A percentile compares a stretch with the other conserved stretches of the same genome.
Conservation (phyloP, 2,113 vertebrate genomes). For the Ahaetulla prasina region DNA sequence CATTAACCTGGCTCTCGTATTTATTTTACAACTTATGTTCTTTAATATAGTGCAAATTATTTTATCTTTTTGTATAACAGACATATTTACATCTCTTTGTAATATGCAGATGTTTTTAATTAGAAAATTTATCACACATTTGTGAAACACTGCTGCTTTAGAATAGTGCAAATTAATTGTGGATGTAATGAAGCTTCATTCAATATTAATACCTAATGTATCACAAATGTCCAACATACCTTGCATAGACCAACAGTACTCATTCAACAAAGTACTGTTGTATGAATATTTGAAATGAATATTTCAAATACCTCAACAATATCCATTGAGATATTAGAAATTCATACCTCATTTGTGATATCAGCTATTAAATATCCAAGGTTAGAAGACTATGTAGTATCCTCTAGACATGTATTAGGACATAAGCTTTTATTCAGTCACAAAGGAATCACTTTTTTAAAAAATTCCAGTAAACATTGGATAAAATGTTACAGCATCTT, state of each 20-base stretch:
- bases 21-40: neutral
- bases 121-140: neutral
- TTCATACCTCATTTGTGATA: neutral
- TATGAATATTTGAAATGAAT: neutral
- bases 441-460: conserved; percentile 14
- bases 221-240: neutral
- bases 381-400: neutral
- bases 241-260: neutral
- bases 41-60: neutral
- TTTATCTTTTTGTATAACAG: neutral
- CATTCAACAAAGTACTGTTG: neutral
- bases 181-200: neutral
- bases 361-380: neutral
- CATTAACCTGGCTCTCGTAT: neutral
- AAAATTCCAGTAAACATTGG: conserved; percentile 3
- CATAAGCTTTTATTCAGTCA: neutral
- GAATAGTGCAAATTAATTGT: neutral
- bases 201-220: neutral
- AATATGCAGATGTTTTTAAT: neutral
- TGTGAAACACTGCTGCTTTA: neutral
- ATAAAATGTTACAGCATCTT: neutral
- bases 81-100: neutral
- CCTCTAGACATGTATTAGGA: too few species aligned
- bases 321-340: neutral
- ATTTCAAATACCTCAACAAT: neutral